These are phyloP conservation scores for Lemur catta DNA, from an alignment of 2,797 vertebrate genomes.

Conservation along the genomic window DNA sequence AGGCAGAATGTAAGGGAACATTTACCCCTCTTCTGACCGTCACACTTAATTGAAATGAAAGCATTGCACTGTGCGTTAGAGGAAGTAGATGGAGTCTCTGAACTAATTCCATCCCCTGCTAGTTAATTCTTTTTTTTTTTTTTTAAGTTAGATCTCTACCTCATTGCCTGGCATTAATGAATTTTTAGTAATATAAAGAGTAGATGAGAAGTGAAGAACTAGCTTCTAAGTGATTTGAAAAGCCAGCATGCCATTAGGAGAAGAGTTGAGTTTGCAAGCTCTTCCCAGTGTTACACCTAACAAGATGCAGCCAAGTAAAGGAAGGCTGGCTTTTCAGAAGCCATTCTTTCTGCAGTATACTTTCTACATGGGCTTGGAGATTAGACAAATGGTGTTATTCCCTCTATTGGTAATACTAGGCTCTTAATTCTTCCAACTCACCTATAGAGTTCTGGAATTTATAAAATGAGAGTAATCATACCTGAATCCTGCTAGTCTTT, in stretches of 20 bases:
- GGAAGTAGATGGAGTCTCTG: slow-evolving; percentile 73
- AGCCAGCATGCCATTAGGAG: neutral
- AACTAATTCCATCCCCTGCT: slow-evolving; percentile 68
- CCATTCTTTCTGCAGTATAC: neutral
- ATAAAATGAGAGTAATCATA: neutral
- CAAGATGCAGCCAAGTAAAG: neutral
- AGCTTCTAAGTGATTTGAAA: slow-evolving; percentile 54
- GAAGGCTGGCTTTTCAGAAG: neutral
- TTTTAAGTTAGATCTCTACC: slow-evolving; percentile 76
- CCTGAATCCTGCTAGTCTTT: neutral
- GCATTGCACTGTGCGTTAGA: slow-evolving; percentile 65
- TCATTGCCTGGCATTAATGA: slow-evolving; percentile 82
- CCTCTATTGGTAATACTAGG: neutral
- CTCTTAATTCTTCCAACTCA: neutral
- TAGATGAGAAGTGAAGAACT: slow-evolving; percentile 74
- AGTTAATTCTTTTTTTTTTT: slow-evolving; percentile 79
- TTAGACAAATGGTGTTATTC: neutral
- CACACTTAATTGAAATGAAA: slow-evolving; percentile 77
- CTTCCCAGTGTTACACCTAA: neutral
- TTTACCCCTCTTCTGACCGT: slow-evolving; percentile 78
- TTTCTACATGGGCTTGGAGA: neutral
- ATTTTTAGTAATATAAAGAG: slow-evolving; percentile 73
- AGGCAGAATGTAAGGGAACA: slow-evolving; percentile 54
- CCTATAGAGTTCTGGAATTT: neutral
- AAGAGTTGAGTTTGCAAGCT: neutral